phyloP scores from a whole-genome alignment of 1,140 invertebrate species.

The Ctenoplectra terminalis region DNA sequence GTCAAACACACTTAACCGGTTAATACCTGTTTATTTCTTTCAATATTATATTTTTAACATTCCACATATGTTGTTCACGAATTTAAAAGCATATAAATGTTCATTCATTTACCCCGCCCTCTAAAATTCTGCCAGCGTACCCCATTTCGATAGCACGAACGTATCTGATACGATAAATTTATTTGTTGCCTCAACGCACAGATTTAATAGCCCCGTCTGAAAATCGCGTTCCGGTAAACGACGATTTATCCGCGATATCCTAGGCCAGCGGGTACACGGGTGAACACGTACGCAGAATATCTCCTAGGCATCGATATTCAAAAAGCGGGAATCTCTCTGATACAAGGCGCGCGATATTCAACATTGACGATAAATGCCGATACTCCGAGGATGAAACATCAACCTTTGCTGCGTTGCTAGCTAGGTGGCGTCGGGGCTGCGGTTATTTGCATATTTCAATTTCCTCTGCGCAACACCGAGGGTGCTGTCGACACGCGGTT shows the following conservation, averaged over 20 bases:
- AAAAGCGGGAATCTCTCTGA: constrained; percentile 54
- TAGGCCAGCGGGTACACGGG: constrained; percentile 9
- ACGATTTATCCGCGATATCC: constrained; percentile 24
- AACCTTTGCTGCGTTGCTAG: constrained; percentile 48
- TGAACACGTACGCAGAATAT: constrained; percentile 48
- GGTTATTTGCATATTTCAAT: constrained; percentile 77
- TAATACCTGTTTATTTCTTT: too few relatives aligned
- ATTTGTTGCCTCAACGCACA: background rate
- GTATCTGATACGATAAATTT: constrained; percentile 5
- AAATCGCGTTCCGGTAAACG: constrained; percentile 36
- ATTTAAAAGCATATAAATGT: too few relatives aligned
- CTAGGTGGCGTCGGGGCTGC: constrained; percentile 57
- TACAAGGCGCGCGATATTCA: constrained; percentile 50
- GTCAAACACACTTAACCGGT: too few relatives aligned
- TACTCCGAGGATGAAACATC: constrained; percentile 63
- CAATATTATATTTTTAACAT: too few relatives aligned
- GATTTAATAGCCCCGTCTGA: constrained; percentile 28
- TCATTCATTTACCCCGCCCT: background rate
- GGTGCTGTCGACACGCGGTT: constrained; percentile 55
- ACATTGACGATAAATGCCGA: constrained; percentile 63
- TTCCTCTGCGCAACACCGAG: constrained; percentile 72
- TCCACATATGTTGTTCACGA: too few relatives aligned
- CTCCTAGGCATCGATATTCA: constrained; percentile 62
- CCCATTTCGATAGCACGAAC: background rate
- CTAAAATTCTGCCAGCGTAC: background rate